Evolutionary conservation across 1,140 invertebrate genomes (phyloP).

Genomic region (Dinothrombium tinctorium): DNA sequence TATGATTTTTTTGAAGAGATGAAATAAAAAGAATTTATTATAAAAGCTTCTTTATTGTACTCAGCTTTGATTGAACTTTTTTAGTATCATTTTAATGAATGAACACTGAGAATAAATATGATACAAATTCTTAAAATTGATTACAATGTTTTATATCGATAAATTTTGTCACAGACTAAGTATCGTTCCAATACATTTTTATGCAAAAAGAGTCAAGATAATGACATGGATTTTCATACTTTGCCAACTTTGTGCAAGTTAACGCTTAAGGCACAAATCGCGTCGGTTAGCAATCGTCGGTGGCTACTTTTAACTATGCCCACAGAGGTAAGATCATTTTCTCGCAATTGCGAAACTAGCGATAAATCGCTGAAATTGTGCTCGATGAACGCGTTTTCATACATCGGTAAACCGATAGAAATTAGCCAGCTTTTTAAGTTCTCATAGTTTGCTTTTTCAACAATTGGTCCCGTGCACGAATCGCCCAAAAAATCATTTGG

Average conservation of each 20-base stretch:
- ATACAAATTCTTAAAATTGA: no score
- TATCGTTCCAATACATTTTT: no score
- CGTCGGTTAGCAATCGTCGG: slow-evolving; percentile 13
- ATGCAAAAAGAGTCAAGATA: no score
- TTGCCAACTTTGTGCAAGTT: slow-evolving; percentile 10
- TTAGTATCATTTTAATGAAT: no score
- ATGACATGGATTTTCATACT: no score
- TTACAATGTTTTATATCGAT: no score
- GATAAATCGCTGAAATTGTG: slow-evolving; percentile 8
- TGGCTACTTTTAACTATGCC: slow-evolving; percentile 14
- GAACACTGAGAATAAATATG: no score
- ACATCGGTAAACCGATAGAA: slow-evolving; percentile 24
- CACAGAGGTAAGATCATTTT: slow-evolving; percentile 11
- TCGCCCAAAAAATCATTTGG: slow-evolving; percentile 21
- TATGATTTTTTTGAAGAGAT: no score
- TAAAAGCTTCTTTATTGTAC: no score
- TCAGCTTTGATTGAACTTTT: no score
- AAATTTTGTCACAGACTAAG: no score
- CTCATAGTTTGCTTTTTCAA: slow-evolving; percentile 20
- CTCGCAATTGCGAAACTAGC: slow-evolving; percentile 8
- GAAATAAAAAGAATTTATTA: no score
- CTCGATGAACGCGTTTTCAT: slow-evolving; percentile 15
- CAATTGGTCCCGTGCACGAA: slow-evolving; percentile 17
- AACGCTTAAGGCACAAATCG: slow-evolving; percentile 14
- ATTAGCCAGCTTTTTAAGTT: slow-evolving; percentile 22